Evolutionary conservation across 37 sponge, comb jelly and placozoan species (phyloP).

Genomic region (Hormiphora californensis): DNA sequence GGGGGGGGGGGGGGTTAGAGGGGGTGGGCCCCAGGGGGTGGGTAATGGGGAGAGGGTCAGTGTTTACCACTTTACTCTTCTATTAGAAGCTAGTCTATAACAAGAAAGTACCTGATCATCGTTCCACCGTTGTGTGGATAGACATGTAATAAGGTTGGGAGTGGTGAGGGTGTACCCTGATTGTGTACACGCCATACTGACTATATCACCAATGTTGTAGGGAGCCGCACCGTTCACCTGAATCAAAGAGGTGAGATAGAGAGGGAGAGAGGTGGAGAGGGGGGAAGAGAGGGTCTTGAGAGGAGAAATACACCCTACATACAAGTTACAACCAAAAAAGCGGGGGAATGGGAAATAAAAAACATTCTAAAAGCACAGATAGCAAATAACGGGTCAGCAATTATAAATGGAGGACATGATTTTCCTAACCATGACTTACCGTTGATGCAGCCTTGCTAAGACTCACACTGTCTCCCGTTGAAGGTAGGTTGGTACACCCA

Average conservation of each 20-base stretch:
- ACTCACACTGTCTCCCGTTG: no score
- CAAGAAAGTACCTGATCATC: background rate
- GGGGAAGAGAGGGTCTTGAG: background rate
- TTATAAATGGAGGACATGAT: no score
- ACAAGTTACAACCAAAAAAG: no score
- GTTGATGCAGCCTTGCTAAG: no score
- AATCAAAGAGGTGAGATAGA: background rate
- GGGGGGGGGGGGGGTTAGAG: background rate
- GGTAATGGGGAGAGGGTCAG: background rate
- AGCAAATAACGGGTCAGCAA: no score
- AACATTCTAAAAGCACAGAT: no score
- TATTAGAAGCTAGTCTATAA: background rate
- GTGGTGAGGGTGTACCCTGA: background rate
- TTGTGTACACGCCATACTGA: background rate
- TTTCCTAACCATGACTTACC: no score
- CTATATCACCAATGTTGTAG: background rate
- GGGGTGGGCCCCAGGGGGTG: background rate
- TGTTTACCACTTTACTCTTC: background rate
- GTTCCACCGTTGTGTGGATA: background rate
- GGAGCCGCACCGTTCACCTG: background rate
- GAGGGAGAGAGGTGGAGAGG: background rate
- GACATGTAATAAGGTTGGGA: background rate
- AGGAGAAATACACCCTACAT: background rate
- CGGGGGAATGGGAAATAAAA: no score
- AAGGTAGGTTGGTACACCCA: slow-evolving; percentile 4